Base-by-base conservation (phyloP, 2,113 vertebrate species). In the Osmerus mordax region DNA sequence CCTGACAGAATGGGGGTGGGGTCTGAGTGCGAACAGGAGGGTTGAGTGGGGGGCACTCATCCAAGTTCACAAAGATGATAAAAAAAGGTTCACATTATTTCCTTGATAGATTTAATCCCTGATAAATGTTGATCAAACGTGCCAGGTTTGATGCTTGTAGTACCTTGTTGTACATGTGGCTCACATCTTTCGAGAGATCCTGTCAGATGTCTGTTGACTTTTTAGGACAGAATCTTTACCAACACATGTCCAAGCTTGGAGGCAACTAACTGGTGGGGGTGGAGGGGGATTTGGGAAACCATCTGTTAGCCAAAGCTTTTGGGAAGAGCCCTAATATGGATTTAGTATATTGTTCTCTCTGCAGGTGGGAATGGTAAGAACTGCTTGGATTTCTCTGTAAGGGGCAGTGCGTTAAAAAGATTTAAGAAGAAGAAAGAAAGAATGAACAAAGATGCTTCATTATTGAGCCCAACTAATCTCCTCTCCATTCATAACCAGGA, bases 231-330 rank as follows among this genome's bases (percentile, higher is more conserved):
- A 72, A 79, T 76, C 79, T 73, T 47, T 75, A 69, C 36, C 69
- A 83, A 82, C 80, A 88, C 87, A 90, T 74, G 71, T 70, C 61
- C 69, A 74, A 59, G 59, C 74, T 77, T 53, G 28, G 56, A 66
- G 73, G 58, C 63, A 75, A 72, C 36, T 61, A 55, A 11, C 28
- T 41, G 67, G 78, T 79, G 88, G 78, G 83, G 78, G 76, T 2
- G 58, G 28, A 19, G 71, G 80, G 85, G 88, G 91, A 91, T 91
- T 91, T 84, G 83, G 83, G 84, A 87, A 91, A 90, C 90, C 91
- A 91, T 92, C 90, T 92, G 92, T 91, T 93, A 87, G 83, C 82
- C 89, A 91, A 91, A 89, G 91, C 89, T 87, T 91, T 89, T 89
- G 81, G 84, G 89, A 87, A 89, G 85, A 88, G 86, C 86, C 83